Percentiles rank a stretch among this genome's conserved stretches.
These are phyloP conservation scores for Drosophila kanapiae DNA, from an alignment of 1,140 invertebrate genomes.

Conservation along the genomic window DNA sequence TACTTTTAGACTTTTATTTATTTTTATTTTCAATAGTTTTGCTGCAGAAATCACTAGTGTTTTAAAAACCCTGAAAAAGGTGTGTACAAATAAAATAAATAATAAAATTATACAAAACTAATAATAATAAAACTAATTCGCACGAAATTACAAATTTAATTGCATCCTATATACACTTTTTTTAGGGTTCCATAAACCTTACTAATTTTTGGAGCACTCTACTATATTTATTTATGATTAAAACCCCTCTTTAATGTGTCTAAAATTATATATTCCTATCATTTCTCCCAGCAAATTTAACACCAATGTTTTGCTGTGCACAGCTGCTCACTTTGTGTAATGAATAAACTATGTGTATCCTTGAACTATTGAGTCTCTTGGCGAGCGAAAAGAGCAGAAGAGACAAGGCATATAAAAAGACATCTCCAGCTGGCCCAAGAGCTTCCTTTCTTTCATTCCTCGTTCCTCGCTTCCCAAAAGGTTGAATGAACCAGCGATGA, in stretches of 20 bases:
- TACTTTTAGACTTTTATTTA: too few relatives aligned
- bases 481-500: conserved; percentile 64
- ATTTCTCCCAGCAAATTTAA: too few relatives aligned
- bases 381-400: background rate
- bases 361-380: conserved; percentile 38
- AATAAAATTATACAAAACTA: too few relatives aligned
- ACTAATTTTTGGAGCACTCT: too few relatives aligned
- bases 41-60: too few relatives aligned
- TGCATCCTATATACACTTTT: too few relatives aligned
- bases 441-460: conserved; percentile 22
- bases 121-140: too few relatives aligned
- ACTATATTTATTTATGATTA: too few relatives aligned
- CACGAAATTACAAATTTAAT: too few relatives aligned
- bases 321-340: conserved; percentile 31
- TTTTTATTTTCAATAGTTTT: too few relatives aligned
- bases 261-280: too few relatives aligned
- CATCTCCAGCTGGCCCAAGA: conserved; percentile 27
- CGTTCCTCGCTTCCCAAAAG: conserved; percentile 30
- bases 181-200: too few relatives aligned
- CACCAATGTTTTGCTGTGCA: conserved; percentile 7
- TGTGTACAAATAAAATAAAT: background rate
- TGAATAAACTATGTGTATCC: conserved; percentile 33
- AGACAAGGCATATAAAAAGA: conserved; percentile 25
- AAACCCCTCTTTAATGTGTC: background rate
- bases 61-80: background rate